A percentile compares a stretch with the other conserved stretches of the same genome.
Evolutionary conservation across 2,888 invertebrate species (phyloP).

Genomic region (Labia minor): DNA sequence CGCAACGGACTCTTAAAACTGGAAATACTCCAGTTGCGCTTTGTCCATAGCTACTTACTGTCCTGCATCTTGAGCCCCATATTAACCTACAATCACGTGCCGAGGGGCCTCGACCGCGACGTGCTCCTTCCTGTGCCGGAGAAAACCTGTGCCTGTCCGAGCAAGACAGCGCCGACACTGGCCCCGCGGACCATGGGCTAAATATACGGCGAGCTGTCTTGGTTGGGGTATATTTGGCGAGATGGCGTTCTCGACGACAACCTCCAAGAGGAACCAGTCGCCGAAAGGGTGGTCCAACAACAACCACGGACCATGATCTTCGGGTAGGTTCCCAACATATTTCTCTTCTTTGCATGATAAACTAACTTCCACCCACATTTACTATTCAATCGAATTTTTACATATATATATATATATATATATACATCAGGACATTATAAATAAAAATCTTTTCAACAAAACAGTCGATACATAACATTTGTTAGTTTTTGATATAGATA

Average conservation of each 20-base stretch:
- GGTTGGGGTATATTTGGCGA: background rate
- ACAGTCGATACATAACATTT: no score
- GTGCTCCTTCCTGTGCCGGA: background rate
- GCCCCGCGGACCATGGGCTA: background rate
- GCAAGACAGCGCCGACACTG: background rate
- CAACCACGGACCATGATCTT: no score
- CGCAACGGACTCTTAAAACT: background rate
- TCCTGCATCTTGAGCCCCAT: constrained; percentile 7
- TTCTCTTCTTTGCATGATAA: no score
- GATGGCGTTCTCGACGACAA: background rate
- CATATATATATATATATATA: no score
- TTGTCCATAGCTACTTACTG: background rate
- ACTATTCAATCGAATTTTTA: no score
- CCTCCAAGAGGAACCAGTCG: no score
- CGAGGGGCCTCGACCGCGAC: background rate
- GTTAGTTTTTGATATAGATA: no score
- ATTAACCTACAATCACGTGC: background rate
- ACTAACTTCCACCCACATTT: no score
- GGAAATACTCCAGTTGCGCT: background rate
- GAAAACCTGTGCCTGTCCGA: background rate
- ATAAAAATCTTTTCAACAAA: no score
- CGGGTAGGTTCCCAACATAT: no score
- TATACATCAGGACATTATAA: no score
- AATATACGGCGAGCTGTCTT: constrained; percentile 7
- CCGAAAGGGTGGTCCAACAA: no score